Evolutionary conservation across 2,888 invertebrate genomes (phyloP), one percentile per base, ranked within the genome.

Genomic region (Dorcus hopei): DNA sequence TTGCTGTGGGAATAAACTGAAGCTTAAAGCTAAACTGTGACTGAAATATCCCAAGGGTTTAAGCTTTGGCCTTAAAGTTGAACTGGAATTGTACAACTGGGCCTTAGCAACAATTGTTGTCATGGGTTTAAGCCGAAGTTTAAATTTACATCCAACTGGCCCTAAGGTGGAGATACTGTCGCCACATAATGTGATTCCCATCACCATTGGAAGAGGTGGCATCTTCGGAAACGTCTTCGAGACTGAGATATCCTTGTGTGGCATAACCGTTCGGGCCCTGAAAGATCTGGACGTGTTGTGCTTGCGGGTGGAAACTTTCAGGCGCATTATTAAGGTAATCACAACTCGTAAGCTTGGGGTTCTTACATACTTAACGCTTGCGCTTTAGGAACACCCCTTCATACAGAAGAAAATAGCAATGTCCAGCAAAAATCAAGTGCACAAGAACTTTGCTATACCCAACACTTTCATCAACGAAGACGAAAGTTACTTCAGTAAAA

Each of bases 141-240:
- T 14, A 14, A 14, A 14, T 14, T 14, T 14, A 14, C 14, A 14
- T 14, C 14, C 14, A 14, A 14, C 1, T 14, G 14, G 14, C 14
- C 14, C 14, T 14, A 14, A 14, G 81, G 81, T 81, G 1, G 81
- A 81, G 59, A 80, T 81, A 49, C 69, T 80, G 51, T 77, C 77
- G 47, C 79, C 80, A 1, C 81, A 80, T 62, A 81, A 80, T 65
- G 81, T 81, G 74, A 80, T 81, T 79, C 76, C 82, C 19, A 80
- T 80, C 2, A 80, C 80, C 63, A 81, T 83, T 80, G 82, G 82
- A 1, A 80, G 80, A 1, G 82, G 82, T 8, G 82, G 82, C 2
- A 80, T 83, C 79, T 81, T 82, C 62, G 83, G 82, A 3, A 83
- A 82, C 59, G 81, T 83, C 61, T 75, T 77, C 63, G 80, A 80